Evolutionary conservation across 2,113 vertebrate genomes (phyloP), one percentile per base, ranked within the genome.

Genomic region (Mesembrinibis cayennensis): DNA sequence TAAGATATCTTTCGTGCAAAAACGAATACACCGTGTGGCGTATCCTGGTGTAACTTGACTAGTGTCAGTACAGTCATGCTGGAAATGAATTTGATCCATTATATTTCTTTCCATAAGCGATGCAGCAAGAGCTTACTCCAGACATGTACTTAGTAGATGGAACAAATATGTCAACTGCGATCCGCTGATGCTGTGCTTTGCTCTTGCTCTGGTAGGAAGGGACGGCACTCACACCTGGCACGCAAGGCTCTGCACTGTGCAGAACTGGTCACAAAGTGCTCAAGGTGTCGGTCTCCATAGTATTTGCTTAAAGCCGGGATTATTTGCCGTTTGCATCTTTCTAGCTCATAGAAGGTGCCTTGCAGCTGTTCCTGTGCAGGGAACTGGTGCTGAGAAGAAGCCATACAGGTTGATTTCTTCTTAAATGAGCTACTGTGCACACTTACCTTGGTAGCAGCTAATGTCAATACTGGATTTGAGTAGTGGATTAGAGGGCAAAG

Each of bases 231-330:
- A 29, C 38, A 27, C 8, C 30, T 20, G 27, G 38, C 36, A 71
- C 1, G 0, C 36, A 17, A 44, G 11, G 50, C 59, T 67, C 65
- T 59, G 44, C 2, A 1, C 40, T 16, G 8, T 23, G 25, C 67
- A 71, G 71, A 89, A 16, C 1, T 25, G 16, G 20, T 53, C 15
- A 16, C 67, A 40, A 12, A 21, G 18, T 9, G 15, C 56, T 90
- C 5, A 0, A 0, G 1, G 5, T 38, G 38, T 26, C 62, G 7
- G 11, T 38, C 32, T 47, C 42, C 38, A 10, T 0, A 29, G 16
- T 6, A 11, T 47, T 80, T 80, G 9, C 26, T n/a, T 38, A 45
- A 82, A 83, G 30, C 22, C n/a, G 67, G 36, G 29, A 25, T 71
- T 84, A 56, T 93, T 89, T 90, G 14, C 29, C 11, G 13, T 84